These are phyloP conservation scores for Congeria kusceri DNA, from an alignment of 2,888 invertebrate species.

Conservation along the genomic window DNA sequence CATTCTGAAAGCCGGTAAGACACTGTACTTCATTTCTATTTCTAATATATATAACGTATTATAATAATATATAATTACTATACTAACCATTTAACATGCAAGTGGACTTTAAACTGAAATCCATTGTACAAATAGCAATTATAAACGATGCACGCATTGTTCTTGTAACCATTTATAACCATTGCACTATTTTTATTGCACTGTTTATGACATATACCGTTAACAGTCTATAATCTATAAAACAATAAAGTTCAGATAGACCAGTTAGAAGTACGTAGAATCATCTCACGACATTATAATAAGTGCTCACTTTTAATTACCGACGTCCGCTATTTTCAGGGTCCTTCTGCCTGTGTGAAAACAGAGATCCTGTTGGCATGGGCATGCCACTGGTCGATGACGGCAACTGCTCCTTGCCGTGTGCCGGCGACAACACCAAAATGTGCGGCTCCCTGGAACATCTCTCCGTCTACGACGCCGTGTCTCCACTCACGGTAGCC, in stretches of 20 bases:
- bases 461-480: constrained; percentile 67
- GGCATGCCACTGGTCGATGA: background rate
- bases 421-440: constrained; percentile 57
- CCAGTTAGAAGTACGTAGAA: no score
- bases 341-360: constrained; percentile 40
- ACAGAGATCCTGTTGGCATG: background rate
- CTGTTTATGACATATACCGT: no score
- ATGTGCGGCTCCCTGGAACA: constrained; percentile 71
- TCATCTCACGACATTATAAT: no score
- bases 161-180: background rate
- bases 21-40: background rate
- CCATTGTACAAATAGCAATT: no score
- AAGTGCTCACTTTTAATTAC: no score
- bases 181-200: no score
- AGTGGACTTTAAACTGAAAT: no score
- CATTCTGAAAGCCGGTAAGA: constrained; percentile 37
- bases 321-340: constrained; percentile 24
- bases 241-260: no score
- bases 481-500: constrained; percentile 55
- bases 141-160: background rate
- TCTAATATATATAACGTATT: background rate
- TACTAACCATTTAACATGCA: background rate
- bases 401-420: constrained; percentile 62
- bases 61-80: background rate
- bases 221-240: no score